Evolutionary conservation across 2,797 vertebrate genomes (phyloP), one percentile per base, ranked within the genome.

Genomic region (Pangasius mekongensis): DNA sequence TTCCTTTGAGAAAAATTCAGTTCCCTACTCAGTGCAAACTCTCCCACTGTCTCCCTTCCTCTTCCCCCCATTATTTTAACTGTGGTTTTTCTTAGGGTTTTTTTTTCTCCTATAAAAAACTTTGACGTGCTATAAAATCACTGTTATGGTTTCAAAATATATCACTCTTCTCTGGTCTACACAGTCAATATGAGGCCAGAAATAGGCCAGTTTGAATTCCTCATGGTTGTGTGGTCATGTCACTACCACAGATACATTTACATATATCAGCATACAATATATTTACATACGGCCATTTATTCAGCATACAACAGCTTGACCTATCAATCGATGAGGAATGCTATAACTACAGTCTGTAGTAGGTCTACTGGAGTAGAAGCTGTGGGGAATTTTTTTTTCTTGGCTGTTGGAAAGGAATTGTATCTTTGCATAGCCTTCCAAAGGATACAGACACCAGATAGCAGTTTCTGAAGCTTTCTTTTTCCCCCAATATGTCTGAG

Each of bases 361-460:
- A n/a, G 18, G 16, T 39, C 36, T 76, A 77, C n/a, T 49, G 14
- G 7, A 76, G 69, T 54, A 86, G 56, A 86, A 60, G 54, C 36
- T 77, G 54, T 62, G 58, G 56, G 27, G 71, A 36, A 10, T 54
- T 52, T 84, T 62, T 56, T 43, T 54, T 84, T 69, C n/a, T 71
- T 13, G 30, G 30, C 49, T 69, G 30, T 84, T 11, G 30, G 66
- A 71, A 84, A 69, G 74, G 58, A 64, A 77, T 52, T 54, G 60
- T 78, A 67, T 39, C 73, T 66, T 69, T 80, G 85, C 74, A 67
- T 66, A 80, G 60, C 60, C 60, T 86, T 86, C 85, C 85, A 80
- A 78, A 49, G 47, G 85, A 86, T 84, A 84, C 66, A 84, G 83
- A 84, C 49, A 84, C 69, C 83, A 84, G 83, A 84, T 84, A 69